Conservation (phyloP, 1,140 invertebrate genomes). For the Helicorthomorpha holstii region DNA sequence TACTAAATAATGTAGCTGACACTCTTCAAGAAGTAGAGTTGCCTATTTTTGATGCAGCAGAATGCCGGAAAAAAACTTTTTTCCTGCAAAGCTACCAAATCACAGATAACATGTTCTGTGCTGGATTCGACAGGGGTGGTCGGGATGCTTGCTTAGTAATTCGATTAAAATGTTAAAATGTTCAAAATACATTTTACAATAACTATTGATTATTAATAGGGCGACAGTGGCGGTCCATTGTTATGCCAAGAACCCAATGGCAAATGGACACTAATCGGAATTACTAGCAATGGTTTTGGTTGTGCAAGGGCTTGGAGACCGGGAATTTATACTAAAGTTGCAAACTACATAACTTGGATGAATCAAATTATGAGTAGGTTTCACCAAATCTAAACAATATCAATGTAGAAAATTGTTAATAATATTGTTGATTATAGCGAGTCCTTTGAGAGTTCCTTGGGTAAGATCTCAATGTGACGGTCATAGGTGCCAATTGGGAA, state of each 20-base stretch:
- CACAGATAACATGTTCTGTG: constrained; percentile 78
- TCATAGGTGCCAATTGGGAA: constrained; percentile 52
- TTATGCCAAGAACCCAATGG: constrained; percentile 45
- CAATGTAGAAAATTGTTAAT: background rate
- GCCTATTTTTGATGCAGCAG: constrained; percentile 60
- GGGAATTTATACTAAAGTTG: constrained; percentile 44
- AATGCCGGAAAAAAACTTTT: constrained; percentile 58
- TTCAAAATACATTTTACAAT: background rate
- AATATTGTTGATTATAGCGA: constrained; percentile 1
- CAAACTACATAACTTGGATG: constrained; percentile 14
- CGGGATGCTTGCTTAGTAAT: constrained; percentile 54
- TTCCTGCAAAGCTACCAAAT: constrained; percentile 60
- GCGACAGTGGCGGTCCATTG: constrained; percentile 73
- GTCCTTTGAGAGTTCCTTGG: background rate
- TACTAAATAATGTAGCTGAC: constrained; percentile 39
- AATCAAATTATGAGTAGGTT: constrained; percentile 3
- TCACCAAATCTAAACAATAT: background rate
- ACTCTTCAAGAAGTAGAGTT: constrained; percentile 70
- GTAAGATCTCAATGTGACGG: constrained; percentile 23
- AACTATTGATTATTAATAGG: constrained; percentile 19
- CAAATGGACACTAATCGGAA: constrained; percentile 44
- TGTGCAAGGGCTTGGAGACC: constrained; percentile 47
- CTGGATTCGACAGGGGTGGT: constrained; percentile 50
- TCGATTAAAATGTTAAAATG: background rate
- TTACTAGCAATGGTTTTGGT: constrained; percentile 37